Evolutionary conservation across 2,888 invertebrate species (phyloP).

Genomic region (Empis stercorea): DNA sequence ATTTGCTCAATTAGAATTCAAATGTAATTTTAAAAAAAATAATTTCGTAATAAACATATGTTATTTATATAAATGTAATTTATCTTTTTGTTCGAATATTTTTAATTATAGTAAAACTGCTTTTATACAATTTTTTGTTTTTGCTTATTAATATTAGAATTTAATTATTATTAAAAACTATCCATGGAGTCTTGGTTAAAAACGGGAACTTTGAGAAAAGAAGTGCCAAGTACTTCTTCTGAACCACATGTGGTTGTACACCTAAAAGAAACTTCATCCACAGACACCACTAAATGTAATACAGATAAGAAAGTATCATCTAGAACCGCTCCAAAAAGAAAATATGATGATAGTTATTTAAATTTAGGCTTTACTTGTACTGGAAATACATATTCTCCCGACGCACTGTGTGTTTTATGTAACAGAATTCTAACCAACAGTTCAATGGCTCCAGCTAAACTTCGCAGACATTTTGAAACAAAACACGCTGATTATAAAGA

Average conservation of each 20-base stretch:
- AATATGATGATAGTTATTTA: conserved; percentile 1
- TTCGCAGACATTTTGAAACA: conserved; percentile 5
- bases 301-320: not conserved
- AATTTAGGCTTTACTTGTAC: not conserved
- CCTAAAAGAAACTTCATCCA: too few species aligned
- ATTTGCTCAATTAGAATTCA: too few species aligned
- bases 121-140: too few species aligned
- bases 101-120: too few species aligned
- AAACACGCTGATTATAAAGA: conserved; percentile 3
- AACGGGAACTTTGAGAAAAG: not conserved
- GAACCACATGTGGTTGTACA: too few species aligned
- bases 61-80: too few species aligned
- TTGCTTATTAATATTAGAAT: not conserved
- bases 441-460: conserved; percentile 5
- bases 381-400: not conserved
- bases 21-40: too few species aligned
- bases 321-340: not conserved
- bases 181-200: conserved; percentile 1
- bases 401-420: not conserved
- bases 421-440: conserved; percentile 1
- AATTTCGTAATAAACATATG: too few species aligned
- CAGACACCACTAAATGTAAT: not conserved
- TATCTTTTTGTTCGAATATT: too few species aligned
- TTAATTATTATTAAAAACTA: not conserved
- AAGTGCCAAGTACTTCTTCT: not conserved